These are phyloP conservation scores for Drosophila takahashii DNA, from an alignment of 1,140 invertebrate genomes.

Conservation along the genomic window DNA sequence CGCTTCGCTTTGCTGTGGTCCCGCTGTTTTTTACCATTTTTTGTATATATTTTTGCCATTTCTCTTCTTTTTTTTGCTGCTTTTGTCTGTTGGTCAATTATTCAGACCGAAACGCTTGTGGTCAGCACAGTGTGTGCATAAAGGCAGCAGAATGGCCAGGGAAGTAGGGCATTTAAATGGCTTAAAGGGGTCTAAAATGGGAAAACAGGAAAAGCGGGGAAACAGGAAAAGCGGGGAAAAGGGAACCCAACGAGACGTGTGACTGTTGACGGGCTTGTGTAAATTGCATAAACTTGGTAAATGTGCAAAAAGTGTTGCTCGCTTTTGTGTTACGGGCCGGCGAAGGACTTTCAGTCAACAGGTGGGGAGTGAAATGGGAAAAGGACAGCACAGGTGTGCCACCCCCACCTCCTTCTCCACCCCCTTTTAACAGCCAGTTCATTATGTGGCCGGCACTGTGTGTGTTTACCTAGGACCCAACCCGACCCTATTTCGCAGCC, in stretches of 20 bases:
- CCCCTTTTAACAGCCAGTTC: conserved; percentile 41
- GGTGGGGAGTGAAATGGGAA: conserved; percentile 26
- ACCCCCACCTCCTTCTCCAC: not conserved
- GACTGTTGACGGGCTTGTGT: conserved; percentile 53
- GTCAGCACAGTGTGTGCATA: conserved; percentile 46
- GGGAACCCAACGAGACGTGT: conserved; percentile 29
- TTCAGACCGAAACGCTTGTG: conserved; percentile 74
- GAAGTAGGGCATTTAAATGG: conserved; percentile 65
- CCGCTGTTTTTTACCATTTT: conserved; percentile 38
- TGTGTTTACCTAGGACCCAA: conserved; percentile 53
- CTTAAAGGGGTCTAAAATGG: conserved; percentile 30
- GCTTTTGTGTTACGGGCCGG: conserved; percentile 47
- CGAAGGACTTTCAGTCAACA: conserved; percentile 53
- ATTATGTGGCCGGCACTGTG: conserved; percentile 56
- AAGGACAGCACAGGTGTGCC: not conserved
- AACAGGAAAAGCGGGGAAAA: not conserved
- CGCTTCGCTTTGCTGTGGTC: conserved; percentile 68
- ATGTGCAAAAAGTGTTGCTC: conserved; percentile 66
- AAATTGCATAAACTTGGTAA: conserved; percentile 64
- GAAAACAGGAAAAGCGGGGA: not conserved
- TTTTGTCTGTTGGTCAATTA: conserved; percentile 69
- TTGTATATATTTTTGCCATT: conserved; percentile 6
- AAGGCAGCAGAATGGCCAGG: conserved; percentile 6
- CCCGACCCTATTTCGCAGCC: not conserved
- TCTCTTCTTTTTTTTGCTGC: conserved; percentile 21